Percentiles rank a stretch among this genome's conserved stretches.
These are phyloP conservation scores for Metallyticus violacea DNA, from an alignment of 2,888 invertebrate species.

Conservation along the genomic window DNA sequence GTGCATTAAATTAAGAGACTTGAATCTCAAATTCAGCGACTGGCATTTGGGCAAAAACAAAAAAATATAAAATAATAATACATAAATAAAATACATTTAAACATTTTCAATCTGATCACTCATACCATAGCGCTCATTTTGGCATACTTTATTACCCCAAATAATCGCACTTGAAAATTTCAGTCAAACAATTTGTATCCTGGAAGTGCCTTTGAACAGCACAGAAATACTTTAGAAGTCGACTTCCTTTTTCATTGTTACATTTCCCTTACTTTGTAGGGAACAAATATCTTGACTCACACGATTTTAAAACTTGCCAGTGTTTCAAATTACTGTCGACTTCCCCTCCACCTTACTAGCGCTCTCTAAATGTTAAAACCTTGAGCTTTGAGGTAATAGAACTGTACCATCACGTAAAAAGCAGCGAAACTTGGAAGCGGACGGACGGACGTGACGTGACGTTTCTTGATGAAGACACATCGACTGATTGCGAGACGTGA, in stretches of 20 bases:
- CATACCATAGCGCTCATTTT: no score
- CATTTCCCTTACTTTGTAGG: not conserved
- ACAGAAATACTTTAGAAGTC: not conserved
- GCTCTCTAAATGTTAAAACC: not conserved
- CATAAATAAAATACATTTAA: no score
- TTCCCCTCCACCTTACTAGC: not conserved
- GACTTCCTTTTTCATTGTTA: not conserved
- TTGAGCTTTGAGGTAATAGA: not conserved
- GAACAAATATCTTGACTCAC: not conserved
- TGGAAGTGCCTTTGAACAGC: no score
- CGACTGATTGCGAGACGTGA: conserved; percentile 22
- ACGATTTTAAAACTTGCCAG: not conserved
- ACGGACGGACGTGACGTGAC: conserved; percentile 17
- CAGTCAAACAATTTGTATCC: no score
- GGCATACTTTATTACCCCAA: no score
- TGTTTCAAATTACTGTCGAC: not conserved
- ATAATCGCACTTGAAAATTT: no score
- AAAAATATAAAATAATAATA: no score
- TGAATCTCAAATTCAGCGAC: no score
- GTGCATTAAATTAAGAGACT: no score
- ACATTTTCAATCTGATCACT: no score
- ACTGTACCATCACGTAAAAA: conserved; percentile 20
- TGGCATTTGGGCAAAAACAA: no score
- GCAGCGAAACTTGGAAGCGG: not conserved
- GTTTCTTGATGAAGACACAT: conserved; percentile 28